Evolutionary conservation across 2,797 vertebrate species (phyloP).

Genomic region (Rachycentron canadum): DNA sequence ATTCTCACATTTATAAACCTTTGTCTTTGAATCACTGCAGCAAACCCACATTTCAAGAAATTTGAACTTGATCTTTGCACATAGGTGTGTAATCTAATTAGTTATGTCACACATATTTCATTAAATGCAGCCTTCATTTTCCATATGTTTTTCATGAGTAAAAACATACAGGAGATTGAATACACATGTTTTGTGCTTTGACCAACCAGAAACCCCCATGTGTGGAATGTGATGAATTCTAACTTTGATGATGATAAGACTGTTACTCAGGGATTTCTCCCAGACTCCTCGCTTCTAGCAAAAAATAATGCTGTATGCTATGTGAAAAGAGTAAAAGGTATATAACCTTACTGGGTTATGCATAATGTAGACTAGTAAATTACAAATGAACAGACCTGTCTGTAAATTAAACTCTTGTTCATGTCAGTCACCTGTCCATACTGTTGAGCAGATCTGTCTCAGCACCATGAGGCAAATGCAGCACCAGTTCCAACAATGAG

Average conservation of each 20-base stretch:
- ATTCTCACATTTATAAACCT: not conserved
- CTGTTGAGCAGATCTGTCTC: slow-evolving; percentile 90
- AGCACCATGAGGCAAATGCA: slow-evolving; percentile 89
- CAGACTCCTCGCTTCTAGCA: not conserved
- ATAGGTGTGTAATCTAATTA: not conserved
- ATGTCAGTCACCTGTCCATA: slow-evolving; percentile 89
- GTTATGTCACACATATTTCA: not conserved
- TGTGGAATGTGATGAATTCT: not conserved
- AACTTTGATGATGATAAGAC: not conserved
- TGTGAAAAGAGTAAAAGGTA: no score
- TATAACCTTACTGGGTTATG: not conserved
- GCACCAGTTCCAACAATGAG: slow-evolving; percentile 86
- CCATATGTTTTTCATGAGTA: not conserved
- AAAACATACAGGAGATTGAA: not conserved
- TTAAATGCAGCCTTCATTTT: not conserved
- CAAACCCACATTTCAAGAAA: not conserved
- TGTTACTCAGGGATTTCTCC: not conserved
- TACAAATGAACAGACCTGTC: not conserved
- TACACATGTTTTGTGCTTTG: not conserved
- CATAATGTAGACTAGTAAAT: not conserved
- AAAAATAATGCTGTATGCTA: not conserved
- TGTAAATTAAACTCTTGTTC: not conserved
- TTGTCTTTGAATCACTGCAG: slow-evolving; percentile 6
- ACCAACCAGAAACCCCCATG: not conserved
- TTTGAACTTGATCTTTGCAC: not conserved